Conservation (phyloP, 2,888 invertebrate genomes). For the Falcaria lacertinaria region DNA sequence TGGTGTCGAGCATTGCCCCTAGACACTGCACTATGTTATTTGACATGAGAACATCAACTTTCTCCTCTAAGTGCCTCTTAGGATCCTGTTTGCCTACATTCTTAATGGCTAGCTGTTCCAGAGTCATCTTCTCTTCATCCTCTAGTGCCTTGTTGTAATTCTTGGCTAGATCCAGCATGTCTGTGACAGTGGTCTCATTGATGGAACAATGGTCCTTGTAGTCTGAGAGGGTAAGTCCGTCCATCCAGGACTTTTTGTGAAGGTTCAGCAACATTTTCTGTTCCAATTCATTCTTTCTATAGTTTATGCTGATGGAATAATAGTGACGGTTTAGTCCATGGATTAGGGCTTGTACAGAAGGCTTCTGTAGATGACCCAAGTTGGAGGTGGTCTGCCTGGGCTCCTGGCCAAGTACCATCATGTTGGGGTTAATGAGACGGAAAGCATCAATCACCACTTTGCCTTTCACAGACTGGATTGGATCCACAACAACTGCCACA, state of each 20-base stretch:
- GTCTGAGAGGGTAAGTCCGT: slow-evolving; percentile 93
- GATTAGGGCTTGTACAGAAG: slow-evolving; percentile 99
- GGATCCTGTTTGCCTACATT: slow-evolving; percentile 99
- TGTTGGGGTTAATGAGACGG: slow-evolving; percentile 98
- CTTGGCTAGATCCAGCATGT: slow-evolving; percentile 98
- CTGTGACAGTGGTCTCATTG: slow-evolving; percentile 96
- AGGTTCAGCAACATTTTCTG: slow-evolving; percentile 99
- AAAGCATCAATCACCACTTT: slow-evolving; percentile 99
- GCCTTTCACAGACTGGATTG: slow-evolving; percentile 99
- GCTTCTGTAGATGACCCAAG: slow-evolving; percentile 98
- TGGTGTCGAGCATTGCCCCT: slow-evolving; percentile 95
- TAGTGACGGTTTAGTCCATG: slow-evolving; percentile 99
- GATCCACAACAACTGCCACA: slow-evolving; percentile 99
- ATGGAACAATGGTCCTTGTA: slow-evolving; percentile 95
- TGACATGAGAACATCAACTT: slow-evolving; percentile 97
- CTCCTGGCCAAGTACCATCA: slow-evolving; percentile 99
- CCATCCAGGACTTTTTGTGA: slow-evolving; percentile 99
- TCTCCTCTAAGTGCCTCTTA: slow-evolving; percentile 99
- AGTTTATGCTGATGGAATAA: slow-evolving; percentile 99
- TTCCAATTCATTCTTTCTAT: slow-evolving; percentile 98
- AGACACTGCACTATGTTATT: slow-evolving; percentile 98
- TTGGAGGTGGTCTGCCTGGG: slow-evolving; percentile 99
- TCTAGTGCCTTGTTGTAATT: slow-evolving; percentile 98
- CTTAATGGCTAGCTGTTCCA: slow-evolving; percentile 98
- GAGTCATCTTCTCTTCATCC: slow-evolving; percentile 99